Percentiles rank a stretch among this genome's conserved stretches.
phyloP scores from a whole-genome alignment of 2,113 vertebrate species.

The Perccottus glenii region DNA sequence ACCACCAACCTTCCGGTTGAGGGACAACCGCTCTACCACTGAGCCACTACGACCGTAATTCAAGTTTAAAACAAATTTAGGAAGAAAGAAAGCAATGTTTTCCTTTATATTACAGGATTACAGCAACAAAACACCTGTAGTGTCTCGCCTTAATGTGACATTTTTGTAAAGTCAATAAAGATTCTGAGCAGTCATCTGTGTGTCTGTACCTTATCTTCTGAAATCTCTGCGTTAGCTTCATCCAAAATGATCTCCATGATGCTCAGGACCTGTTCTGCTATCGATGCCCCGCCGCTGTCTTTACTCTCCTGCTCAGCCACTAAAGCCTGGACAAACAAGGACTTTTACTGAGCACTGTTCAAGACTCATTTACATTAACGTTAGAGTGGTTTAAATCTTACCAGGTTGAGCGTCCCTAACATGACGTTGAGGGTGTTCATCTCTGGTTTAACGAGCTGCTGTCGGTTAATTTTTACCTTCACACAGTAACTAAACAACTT shows the following conservation, averaged over 20 bases:
- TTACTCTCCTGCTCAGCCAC: conserved; percentile 98
- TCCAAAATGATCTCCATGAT: conserved; percentile 99
- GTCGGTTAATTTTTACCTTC: conserved; percentile 97
- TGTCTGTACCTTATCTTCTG: conserved; percentile 91
- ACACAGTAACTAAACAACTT: conserved; percentile 98
- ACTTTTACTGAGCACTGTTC: not conserved
- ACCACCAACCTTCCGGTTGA: no score
- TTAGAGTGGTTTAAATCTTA: conserved; percentile 57
- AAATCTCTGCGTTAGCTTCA: conserved; percentile 96
- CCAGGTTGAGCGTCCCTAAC: conserved; percentile 96
- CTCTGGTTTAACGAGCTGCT: conserved; percentile 95
- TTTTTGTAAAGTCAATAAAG: no score
- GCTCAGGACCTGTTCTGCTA: conserved; percentile 97
- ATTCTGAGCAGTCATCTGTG: no score
- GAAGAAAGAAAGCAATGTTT: no score
- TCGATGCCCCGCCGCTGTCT: conserved; percentile 93
- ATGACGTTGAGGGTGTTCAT: conserved; percentile 99
- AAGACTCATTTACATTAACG: not conserved
- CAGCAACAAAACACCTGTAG: no score
- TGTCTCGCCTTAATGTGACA: no score
- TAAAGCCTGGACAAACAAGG: conserved; percentile 81
- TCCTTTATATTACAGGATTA: no score
- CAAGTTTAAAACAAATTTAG: not conserved
- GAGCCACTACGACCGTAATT: no score
- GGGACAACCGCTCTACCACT: no score